Evolutionary conservation across 2,113 vertebrate genomes (phyloP).

Genomic region (Xenus cinereus): DNA sequence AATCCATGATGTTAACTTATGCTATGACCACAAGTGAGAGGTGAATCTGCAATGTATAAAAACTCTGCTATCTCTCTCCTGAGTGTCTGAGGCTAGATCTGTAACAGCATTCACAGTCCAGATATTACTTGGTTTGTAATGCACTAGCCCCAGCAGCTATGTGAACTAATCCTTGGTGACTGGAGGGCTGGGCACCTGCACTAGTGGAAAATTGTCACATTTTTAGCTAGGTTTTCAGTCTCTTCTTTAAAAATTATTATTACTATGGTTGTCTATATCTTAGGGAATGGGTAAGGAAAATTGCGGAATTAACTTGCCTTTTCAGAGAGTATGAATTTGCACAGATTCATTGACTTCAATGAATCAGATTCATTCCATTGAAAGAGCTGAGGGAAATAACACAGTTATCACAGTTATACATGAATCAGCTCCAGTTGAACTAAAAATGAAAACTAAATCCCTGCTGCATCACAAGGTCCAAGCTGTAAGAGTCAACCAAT

Average conservation of each 20-base stretch:
- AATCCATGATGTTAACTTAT: background rate
- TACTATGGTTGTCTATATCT: background rate
- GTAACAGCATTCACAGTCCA: background rate
- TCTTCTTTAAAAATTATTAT: background rate
- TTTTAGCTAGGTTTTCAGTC: background rate
- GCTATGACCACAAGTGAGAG: background rate
- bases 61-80: background rate
- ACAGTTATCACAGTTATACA: background rate
- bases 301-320: background rate
- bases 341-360: background rate
- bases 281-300: background rate
- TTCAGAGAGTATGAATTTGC: background rate
- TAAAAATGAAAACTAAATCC: background rate
- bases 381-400: background rate
- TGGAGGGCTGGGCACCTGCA: background rate
- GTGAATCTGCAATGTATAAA: background rate
- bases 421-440: background rate
- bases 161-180: rapidly evolving
- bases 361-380: background rate
- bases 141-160: background rate
- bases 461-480: background rate
- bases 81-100: background rate
- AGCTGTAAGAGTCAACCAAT: background rate
- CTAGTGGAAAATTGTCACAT: too few species aligned
- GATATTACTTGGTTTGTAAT: rapidly evolving